These are phyloP conservation scores for Sitta europaea DNA, from an alignment of 2,113 vertebrate species.

Conservation along the genomic window DNA sequence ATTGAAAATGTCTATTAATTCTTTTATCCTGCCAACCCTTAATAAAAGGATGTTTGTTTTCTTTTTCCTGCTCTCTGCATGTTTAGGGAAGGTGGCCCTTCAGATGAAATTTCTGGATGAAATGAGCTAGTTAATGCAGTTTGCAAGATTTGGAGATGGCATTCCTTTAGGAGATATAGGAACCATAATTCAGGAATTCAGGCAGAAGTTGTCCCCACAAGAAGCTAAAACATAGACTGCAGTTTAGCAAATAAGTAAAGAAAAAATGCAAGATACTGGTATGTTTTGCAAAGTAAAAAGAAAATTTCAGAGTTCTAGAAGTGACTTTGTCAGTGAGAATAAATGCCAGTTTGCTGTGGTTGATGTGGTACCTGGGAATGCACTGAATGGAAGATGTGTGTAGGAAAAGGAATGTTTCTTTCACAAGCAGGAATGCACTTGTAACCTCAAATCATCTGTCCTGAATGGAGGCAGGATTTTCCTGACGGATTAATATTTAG, in stretches of 20 bases:
- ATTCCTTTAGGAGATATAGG: not conserved
- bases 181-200: not conserved
- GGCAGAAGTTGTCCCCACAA: not conserved
- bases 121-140: not conserved
- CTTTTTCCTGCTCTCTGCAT: not conserved
- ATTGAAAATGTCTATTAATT: not conserved
- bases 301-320: not conserved
- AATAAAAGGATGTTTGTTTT: not conserved
- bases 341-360: not conserved
- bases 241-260: not conserved
- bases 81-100: not conserved
- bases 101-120: not conserved
- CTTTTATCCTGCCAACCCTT: not conserved
- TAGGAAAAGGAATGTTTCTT: not conserved
- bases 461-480: not conserved
- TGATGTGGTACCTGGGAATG: not conserved
- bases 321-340: not conserved
- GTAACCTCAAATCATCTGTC: not conserved
- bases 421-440: not conserved
- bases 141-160: not conserved
- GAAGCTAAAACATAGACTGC: not conserved
- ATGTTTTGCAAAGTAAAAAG: not conserved
- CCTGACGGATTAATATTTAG: not conserved
- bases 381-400: not conserved
- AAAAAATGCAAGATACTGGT: not conserved